These are phyloP conservation scores for Ibycter americanus DNA, from an alignment of 2,797 vertebrate genomes.

Conservation along the genomic window DNA sequence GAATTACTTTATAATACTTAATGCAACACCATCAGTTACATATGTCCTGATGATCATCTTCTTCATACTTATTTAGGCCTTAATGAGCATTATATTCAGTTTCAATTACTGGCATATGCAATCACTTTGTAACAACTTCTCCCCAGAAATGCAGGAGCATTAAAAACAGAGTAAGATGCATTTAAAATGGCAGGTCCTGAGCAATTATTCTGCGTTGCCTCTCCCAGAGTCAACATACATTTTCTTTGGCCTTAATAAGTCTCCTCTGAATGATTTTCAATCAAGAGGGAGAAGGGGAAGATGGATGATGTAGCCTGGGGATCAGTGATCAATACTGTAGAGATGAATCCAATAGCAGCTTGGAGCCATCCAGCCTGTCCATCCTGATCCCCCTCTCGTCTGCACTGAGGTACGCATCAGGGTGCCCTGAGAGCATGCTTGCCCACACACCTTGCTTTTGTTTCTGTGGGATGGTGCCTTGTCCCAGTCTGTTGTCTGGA, in stretches of 20 bases:
- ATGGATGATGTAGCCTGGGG: background rate
- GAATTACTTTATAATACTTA: constrained; percentile 25
- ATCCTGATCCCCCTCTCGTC: background rate
- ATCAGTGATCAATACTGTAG: background rate
- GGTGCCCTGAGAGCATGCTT: background rate
- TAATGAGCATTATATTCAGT: background rate
- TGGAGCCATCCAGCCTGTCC: rapidly evolving
- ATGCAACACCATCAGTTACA: constrained; percentile 35
- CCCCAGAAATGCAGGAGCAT: background rate
- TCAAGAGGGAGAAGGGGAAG: background rate
- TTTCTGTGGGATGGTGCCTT: background rate
- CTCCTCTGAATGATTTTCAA: constrained; percentile 12
- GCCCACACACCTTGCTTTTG: background rate
- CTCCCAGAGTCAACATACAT: background rate
- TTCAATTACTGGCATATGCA: constrained; percentile 19
- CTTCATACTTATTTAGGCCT: constrained; percentile 44
- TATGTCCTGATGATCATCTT: background rate
- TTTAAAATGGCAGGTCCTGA: background rate
- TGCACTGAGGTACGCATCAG: background rate
- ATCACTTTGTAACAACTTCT: background rate
- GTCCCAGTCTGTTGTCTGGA: background rate
- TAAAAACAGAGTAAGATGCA: constrained; percentile 24
- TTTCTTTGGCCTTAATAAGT: constrained; percentile 9
- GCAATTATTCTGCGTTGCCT: background rate
- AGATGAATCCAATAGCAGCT: background rate